Evolutionary conservation across 53 echinoderm and acorn worm species (phyloP).

Genomic region (Temnopleurus reevesii): DNA sequence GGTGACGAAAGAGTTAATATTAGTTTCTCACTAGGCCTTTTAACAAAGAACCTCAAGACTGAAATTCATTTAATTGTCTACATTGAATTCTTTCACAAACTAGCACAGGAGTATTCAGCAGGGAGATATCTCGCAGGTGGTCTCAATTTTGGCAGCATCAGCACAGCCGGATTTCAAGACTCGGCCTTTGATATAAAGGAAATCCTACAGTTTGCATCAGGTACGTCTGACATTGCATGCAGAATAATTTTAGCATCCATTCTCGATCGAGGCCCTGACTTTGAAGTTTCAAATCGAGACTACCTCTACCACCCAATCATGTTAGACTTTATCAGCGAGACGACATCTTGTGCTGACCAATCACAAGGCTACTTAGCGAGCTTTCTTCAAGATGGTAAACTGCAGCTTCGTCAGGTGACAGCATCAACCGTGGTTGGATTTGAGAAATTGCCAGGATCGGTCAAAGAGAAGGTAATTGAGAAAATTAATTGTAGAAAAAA

Average conservation of each 20-base stretch:
- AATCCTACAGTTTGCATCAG: conserved; percentile 12
- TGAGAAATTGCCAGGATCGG: background rate
- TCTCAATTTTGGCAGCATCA: background rate
- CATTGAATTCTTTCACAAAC: conserved; percentile 13
- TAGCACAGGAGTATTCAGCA: conserved; percentile 27
- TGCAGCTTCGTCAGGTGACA: background rate
- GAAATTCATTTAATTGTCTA: background rate
- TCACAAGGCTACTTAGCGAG: background rate
- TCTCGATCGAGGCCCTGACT: background rate
- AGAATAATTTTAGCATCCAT: background rate
- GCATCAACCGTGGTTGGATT: conserved; percentile 24
- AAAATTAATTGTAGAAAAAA: too few relatives aligned
- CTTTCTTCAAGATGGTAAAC: background rate
- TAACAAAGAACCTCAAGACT: background rate
- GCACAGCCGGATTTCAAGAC: background rate
- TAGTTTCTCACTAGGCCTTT: background rate
- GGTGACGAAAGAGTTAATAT: background rate
- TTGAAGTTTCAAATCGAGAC: background rate
- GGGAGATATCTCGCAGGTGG: background rate
- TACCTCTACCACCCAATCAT: background rate
- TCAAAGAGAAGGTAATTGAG: background rate
- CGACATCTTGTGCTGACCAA: background rate
- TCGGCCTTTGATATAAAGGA: background rate
- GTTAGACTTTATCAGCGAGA: background rate
- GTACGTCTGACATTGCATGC: background rate